These are phyloP conservation scores for Aporophyla nigra DNA, from an alignment of 2,888 invertebrate species.

Conservation along the genomic window DNA sequence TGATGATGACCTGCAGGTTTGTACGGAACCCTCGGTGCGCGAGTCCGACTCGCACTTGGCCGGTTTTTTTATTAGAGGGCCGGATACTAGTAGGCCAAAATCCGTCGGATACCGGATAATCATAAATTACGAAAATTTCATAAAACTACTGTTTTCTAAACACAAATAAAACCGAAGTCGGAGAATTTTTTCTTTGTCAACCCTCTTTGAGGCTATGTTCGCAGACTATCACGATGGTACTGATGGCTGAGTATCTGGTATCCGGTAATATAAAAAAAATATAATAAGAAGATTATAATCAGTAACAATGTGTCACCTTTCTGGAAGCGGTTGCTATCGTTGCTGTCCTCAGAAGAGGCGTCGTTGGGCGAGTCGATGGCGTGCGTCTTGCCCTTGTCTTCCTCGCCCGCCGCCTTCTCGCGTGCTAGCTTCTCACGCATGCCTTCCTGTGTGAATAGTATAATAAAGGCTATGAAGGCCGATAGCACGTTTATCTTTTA, in stretches of 20 bases:
- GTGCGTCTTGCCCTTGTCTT: constrained; percentile 72
- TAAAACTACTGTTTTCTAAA: neutral
- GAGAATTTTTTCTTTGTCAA: neutral
- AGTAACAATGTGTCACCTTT: constrained; percentile 88
- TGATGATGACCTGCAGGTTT: too few relatives aligned
- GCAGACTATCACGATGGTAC: neutral
- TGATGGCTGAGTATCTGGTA: neutral
- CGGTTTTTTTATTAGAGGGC: neutral
- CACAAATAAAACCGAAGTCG: neutral
- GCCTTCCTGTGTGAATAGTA: constrained; percentile 92
- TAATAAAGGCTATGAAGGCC: neutral
- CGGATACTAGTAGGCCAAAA: neutral
- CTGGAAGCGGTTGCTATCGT: constrained; percentile 95
- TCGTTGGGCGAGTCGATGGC: constrained; percentile 97
- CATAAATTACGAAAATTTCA: neutral
- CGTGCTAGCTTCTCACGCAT: constrained; percentile 95
- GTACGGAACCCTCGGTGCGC: too few relatives aligned
- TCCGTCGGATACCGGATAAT: neutral
- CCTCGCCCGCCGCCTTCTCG: constrained; percentile 91
- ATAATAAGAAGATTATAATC: neutral
- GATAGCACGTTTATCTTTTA: neutral
- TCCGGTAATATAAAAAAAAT: neutral
- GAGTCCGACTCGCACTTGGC: too few relatives aligned
- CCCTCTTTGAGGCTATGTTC: neutral
- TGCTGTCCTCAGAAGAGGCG: constrained; percentile 98